Evolutionary conservation across 2,113 vertebrate species (phyloP).

Genomic region (Dryoscopus gambensis): DNA sequence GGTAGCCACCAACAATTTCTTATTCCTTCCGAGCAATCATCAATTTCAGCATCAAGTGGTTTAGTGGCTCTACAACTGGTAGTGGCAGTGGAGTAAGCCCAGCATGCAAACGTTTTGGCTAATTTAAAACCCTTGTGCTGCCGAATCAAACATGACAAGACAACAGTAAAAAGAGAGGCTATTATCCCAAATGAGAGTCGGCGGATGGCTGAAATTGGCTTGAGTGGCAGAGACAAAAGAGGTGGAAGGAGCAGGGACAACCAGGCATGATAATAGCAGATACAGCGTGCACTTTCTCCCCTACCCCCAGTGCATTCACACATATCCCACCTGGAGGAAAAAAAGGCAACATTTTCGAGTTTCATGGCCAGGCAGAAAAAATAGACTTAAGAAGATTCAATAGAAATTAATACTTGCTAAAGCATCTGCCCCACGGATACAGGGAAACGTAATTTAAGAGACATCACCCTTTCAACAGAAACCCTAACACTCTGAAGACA

Average conservation of each 20-base stretch:
- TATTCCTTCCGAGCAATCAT: conserved; percentile 70
- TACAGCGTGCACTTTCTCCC: neutral
- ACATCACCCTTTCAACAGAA: neutral
- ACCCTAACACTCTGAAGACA: neutral
- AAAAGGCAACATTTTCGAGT: neutral
- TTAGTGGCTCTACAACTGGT: conserved; percentile 47
- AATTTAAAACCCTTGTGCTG: conserved; percentile 76
- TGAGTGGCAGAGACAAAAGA: conserved; percentile 71
- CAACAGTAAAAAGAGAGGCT: conserved; percentile 71
- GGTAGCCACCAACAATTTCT: conserved; percentile 62
- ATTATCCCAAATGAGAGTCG: conserved; percentile 73
- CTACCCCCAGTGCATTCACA: neutral
- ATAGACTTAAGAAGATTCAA: neutral
- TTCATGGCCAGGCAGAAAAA: neutral
- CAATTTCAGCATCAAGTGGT: conserved; percentile 72
- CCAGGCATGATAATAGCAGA: conserved; percentile 40
- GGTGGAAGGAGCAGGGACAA: conserved; percentile 34
- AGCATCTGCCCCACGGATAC: neutral
- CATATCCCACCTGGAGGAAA: neutral
- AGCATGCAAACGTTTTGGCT: conserved; percentile 71
- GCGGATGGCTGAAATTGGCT: conserved; percentile 64
- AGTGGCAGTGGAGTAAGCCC: conserved; percentile 57
- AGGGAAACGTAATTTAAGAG: neutral
- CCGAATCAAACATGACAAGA: conserved; percentile 76
- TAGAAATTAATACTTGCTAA: neutral